Evolutionary conservation across 2,888 invertebrate genomes (phyloP).

Genomic region (Noctuana brunneofusca): DNA sequence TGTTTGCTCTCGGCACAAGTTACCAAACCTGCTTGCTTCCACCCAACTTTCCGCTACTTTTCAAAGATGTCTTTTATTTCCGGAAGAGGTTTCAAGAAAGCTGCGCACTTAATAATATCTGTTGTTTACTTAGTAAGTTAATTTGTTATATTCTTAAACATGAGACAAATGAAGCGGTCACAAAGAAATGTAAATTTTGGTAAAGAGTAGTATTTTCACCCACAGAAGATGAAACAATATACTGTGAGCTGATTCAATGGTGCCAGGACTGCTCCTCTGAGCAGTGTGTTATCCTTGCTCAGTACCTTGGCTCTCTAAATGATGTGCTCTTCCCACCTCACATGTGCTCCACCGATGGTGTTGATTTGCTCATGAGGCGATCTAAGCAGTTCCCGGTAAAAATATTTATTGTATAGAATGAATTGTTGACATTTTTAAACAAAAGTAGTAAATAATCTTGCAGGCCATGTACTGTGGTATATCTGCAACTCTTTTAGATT

Average conservation of each 20-base stretch:
- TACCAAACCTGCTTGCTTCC: conserved; percentile 85
- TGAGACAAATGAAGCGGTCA: too few relatives aligned
- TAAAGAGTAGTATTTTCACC: too few relatives aligned
- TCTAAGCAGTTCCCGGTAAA: conserved; percentile 86
- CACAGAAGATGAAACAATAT: conserved; percentile 82
- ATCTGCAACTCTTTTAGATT: too few relatives aligned
- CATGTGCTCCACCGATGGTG: conserved; percentile 82
- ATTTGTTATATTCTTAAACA: not conserved
- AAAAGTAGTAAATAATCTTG: too few relatives aligned
- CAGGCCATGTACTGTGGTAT: too few relatives aligned
- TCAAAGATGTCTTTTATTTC: conserved; percentile 88
- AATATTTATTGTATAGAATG: not conserved
- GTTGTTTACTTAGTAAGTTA: conserved; percentile 70
- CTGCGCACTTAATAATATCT: conserved; percentile 71
- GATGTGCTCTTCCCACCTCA: conserved; percentile 86
- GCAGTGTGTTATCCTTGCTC: conserved; percentile 81
- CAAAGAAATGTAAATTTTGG: too few relatives aligned
- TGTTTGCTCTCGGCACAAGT: conserved; percentile 86
- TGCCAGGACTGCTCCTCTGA: conserved; percentile 54
- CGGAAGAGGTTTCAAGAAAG: conserved; percentile 67
- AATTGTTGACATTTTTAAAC: too few relatives aligned
- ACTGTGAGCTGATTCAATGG: conserved; percentile 87
- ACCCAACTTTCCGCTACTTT: conserved; percentile 88
- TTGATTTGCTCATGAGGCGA: conserved; percentile 87
- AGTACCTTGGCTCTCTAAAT: conserved; percentile 84